These are phyloP conservation scores for Meloidogyne chitwoodi DNA, from an alignment of 1,140 invertebrate species.

Conservation along the genomic window DNA sequence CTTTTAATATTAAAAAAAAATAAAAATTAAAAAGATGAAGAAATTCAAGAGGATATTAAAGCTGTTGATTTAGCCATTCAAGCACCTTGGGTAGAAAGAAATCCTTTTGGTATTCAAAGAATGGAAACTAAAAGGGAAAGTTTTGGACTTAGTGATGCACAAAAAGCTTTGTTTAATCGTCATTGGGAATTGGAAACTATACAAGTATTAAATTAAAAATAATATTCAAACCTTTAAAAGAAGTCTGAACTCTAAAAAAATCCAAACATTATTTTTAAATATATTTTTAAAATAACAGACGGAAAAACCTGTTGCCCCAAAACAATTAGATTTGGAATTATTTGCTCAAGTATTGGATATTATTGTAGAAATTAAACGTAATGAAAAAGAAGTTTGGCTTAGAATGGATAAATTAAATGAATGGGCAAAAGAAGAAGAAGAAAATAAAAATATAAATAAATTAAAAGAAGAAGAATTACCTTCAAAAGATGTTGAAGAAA, in stretches of 20 bases:
- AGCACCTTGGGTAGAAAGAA: background rate
- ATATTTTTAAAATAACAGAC: background rate
- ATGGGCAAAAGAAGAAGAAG: slow-evolving; percentile 7
- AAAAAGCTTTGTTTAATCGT: slow-evolving; percentile 4
- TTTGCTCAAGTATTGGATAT: slow-evolving; percentile 4
- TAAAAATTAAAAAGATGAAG: background rate
- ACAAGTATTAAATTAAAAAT: background rate
- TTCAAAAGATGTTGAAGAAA: background rate
- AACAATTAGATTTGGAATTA: slow-evolving; percentile 10
- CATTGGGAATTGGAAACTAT: slow-evolving; percentile 16
- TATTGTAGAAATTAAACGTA: slow-evolving; percentile 8
- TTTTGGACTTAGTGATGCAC: background rate
- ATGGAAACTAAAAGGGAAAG: background rate
- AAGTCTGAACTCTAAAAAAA: too few relatives aligned
- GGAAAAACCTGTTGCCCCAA: slow-evolving; percentile 5
- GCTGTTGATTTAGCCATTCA: slow-evolving; percentile 12
- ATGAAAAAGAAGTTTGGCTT: slow-evolving; percentile 7
- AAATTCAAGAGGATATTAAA: slow-evolving; percentile 3
- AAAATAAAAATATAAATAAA: background rate
- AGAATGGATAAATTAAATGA: slow-evolving; percentile 11
- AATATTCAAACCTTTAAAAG: too few relatives aligned
- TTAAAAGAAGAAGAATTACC: background rate
- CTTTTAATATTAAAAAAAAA: background rate
- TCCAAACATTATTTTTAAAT: too few relatives aligned
- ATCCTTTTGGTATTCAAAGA: background rate